phyloP scores from a whole-genome alignment of 92 coral and sea anemone genomes.

The Micromussa lordhowensis region DNA sequence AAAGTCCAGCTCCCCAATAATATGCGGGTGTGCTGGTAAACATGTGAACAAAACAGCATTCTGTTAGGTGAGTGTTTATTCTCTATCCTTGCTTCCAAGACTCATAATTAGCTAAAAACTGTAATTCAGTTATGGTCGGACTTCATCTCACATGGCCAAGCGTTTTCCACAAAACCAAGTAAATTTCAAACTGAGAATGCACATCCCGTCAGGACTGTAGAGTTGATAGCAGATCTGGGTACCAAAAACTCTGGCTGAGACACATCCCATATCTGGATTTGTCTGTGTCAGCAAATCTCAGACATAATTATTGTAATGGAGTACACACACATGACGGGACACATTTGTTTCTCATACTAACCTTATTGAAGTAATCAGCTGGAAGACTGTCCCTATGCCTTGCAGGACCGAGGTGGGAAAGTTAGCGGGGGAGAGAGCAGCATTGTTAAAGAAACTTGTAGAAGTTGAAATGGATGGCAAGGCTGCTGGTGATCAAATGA shows the following conservation, averaged over 20 bases:
- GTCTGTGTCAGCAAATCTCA: background rate
- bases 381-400: background rate
- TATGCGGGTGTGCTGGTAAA: too few relatives aligned
- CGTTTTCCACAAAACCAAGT: too few relatives aligned
- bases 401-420: slow-evolving; percentile 84
- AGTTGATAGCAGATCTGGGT: too few relatives aligned
- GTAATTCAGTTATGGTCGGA: too few relatives aligned
- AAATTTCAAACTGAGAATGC: background rate
- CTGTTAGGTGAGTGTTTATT: too few relatives aligned
- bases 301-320: background rate
- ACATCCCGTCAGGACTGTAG: too few relatives aligned
- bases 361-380: background rate
- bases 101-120: too few relatives aligned
- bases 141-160: too few relatives aligned
- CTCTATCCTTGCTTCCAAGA: too few relatives aligned
- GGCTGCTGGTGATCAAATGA: slow-evolving; percentile 87
- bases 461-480: slow-evolving; percentile 93
- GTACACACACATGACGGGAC: background rate
- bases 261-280: background rate
- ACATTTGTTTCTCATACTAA: background rate
- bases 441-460: slow-evolving; percentile 86
- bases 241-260: too few relatives aligned
- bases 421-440: slow-evolving; percentile 81
- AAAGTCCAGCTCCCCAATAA: too few relatives aligned
- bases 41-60: too few relatives aligned